Conservation (phyloP, 92 coral and sea anemone genomes). For the Porites evermanni region DNA sequence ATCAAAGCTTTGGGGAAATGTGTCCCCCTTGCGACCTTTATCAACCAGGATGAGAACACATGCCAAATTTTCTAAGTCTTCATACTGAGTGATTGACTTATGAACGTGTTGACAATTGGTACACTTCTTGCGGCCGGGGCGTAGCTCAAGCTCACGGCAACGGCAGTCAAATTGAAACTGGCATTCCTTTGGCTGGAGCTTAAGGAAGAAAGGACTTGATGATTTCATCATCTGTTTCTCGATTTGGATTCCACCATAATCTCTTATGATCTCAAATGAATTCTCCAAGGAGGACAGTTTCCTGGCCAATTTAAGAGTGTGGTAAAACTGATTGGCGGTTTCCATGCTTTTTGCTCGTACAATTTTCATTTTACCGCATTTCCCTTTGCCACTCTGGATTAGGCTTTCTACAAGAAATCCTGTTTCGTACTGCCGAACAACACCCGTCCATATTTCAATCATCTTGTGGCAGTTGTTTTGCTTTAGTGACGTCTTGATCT, state of each 20-base stretch:
- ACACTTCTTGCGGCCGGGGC: slow-evolving; percentile 23
- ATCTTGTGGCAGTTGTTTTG: neutral
- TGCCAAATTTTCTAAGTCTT: slow-evolving; percentile 61
- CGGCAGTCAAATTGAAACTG: slow-evolving; percentile 32
- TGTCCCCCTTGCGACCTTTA: slow-evolving; percentile 74
- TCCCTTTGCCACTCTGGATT: slow-evolving; percentile 27
- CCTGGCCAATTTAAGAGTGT: slow-evolving; percentile 47
- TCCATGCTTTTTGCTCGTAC: slow-evolving; percentile 63
- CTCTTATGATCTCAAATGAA: slow-evolving; percentile 54
- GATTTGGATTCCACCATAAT: slow-evolving; percentile 56
- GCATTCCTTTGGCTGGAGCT: slow-evolving; percentile 44
- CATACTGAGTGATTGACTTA: slow-evolving; percentile 54
- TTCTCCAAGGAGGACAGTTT: neutral
- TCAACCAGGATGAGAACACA: slow-evolving; percentile 62
- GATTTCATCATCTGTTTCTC: slow-evolving; percentile 52
- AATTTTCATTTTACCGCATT: slow-evolving; percentile 52
- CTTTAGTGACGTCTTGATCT: neutral
- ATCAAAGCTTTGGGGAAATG: slow-evolving; percentile 64
- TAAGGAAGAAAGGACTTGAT: slow-evolving; percentile 44
- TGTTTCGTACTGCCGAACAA: slow-evolving; percentile 27
- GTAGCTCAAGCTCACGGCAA: slow-evolving; percentile 18
- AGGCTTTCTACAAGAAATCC: slow-evolving; percentile 26
- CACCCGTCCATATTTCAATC: neutral
- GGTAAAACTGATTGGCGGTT: slow-evolving; percentile 48
- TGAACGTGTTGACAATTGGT: slow-evolving; percentile 47